A percentile compares a stretch with the other conserved stretches of the same genome.
phyloP scores from a whole-genome alignment of 2,113 vertebrate species.

The Thryonomys swinderianus region DNA sequence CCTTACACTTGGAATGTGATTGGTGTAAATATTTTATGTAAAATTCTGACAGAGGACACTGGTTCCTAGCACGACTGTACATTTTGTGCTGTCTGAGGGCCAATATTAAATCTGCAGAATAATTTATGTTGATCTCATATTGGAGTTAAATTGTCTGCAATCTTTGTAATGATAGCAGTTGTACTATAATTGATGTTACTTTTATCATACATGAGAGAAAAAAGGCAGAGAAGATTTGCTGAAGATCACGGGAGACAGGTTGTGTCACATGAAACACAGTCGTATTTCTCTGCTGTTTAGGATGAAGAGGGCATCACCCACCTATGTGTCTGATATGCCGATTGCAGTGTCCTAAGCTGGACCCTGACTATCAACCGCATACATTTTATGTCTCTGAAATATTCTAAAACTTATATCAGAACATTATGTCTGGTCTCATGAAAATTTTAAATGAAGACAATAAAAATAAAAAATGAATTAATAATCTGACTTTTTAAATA shows the following conservation, averaged over 20 bases:
- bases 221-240: not conserved
- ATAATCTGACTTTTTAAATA: not conserved
- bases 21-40: not conserved
- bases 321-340: not conserved
- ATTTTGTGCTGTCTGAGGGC: slow-evolving; percentile 31
- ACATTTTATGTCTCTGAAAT: not conserved
- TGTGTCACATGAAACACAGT: not conserved
- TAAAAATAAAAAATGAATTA: not conserved
- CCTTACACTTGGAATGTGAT: not conserved
- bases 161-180: not conserved
- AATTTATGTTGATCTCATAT: not conserved
- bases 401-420: not conserved
- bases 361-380: not conserved
- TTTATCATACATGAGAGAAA: not conserved
- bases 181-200: not conserved
- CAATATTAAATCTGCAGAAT: not conserved
- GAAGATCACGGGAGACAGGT: not conserved
- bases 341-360: not conserved
- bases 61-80: not conserved
- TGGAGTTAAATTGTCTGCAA: not conserved
- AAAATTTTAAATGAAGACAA: not conserved
- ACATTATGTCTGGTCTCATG: not conserved
- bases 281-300: not conserved
- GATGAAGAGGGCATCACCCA: not conserved
- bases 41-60: not conserved